Conservation (phyloP, 2,888 invertebrate genomes). For the Hedychridium roseum region DNA sequence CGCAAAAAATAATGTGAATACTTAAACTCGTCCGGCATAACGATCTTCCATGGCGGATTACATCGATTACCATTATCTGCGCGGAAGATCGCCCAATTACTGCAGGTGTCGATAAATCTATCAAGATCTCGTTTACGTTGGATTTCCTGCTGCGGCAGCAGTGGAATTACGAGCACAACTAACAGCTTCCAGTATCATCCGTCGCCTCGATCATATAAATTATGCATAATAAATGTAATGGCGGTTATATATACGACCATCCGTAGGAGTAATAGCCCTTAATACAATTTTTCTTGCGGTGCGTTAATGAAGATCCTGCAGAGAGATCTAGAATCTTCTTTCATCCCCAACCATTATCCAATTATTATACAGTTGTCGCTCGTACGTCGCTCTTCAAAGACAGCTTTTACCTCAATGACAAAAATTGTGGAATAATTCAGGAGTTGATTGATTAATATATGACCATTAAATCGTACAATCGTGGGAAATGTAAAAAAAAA, state of each 20-base stretch:
- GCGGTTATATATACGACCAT: not conserved
- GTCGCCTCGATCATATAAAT: not conserved
- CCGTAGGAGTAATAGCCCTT: not conserved
- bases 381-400: no score
- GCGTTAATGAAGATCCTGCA: constrained; percentile 2
- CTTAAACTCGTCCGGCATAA: no score
- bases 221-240: not conserved
- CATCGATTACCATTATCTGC: not conserved
- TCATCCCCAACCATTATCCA: constrained; percentile 4
- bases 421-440: no score
- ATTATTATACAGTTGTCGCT: no score
- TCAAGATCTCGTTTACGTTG: not conserved
- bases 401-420: no score
- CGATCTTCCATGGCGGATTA: constrained; percentile 3
- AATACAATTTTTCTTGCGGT: not conserved
- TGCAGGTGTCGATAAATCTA: not conserved
- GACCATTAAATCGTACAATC: no score
- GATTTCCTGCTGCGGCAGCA: not conserved
- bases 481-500: no score
- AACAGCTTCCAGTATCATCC: constrained; percentile 3
- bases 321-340: constrained; percentile 1
- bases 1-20: no score
- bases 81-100: not conserved
- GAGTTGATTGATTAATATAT: no score
- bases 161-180: not conserved